Base-by-base conservation (phyloP, 2,888 invertebrate genomes). In the Mechanitis mazaeus region DNA sequence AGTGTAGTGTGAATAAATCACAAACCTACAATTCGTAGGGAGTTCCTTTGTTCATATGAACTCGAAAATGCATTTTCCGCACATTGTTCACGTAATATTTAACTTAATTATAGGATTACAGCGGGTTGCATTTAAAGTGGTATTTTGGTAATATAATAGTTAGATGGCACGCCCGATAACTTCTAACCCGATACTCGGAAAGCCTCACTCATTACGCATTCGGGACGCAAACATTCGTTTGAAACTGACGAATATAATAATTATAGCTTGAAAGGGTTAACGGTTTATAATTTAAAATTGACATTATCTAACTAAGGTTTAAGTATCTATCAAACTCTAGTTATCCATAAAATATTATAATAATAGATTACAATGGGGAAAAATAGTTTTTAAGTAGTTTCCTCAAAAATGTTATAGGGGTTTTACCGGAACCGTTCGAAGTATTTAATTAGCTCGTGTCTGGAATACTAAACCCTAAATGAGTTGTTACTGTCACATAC, bases 131-230 rank as follows among this genome's bases (percentile, higher is more conserved):
- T 88, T 88, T 87, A 83, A 85, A 86, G 84, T 83, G 81, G 85
- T 85, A 87, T 90, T 90, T 89, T 83, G 87, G 88, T 88, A 89
- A 88, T 87, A 87, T 87, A 87, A 87, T 84, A 87, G 89, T 88
- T 83, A 84, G 89, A 89, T 89, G 85, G 89, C 86, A 89, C 88
- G 88, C 84, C 79, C 80, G 89, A 89, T 89, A 87, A 81, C 78
- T 80, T 76, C 82, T 76, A 78, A 78, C 78, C 75, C 78, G 83
- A 84, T 90, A 89, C 89, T 84, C 79, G 84, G 88, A 90, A 89
- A 84, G 81, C 78, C 75, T 77, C 69, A 75, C 83, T 85, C 81
- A 90, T 89, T 89, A 85, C 79, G 82, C 81, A 90, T 88, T 87
- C 89, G 78, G 84, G 80, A 75, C 87, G 86, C 87, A 79, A 70